Evolutionary conservation across 2,113 vertebrate species (phyloP).

Genomic region (Panthera uncia): DNA sequence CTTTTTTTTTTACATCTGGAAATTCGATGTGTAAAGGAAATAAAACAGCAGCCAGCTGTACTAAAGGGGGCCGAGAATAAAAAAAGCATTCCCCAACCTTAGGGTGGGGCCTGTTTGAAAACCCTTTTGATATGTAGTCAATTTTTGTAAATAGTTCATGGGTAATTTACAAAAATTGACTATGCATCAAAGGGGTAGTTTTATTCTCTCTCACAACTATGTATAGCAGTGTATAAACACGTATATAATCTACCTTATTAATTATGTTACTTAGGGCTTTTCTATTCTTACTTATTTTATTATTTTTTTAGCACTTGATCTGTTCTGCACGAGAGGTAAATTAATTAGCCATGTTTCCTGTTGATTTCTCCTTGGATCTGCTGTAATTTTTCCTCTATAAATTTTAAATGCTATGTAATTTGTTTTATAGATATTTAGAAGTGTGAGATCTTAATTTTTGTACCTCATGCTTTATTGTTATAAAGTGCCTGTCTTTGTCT

Average conservation of each 20-base stretch:
- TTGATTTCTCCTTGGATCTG: neutral
- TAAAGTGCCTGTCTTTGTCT: neutral
- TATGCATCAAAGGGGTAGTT: neutral
- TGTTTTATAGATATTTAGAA: neutral
- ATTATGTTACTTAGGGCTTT: slow-evolving; percentile 6
- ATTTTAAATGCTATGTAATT: neutral
- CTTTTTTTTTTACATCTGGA: neutral
- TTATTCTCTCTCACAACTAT: neutral
- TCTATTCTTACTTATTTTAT: neutral
- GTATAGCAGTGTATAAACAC: neutral
- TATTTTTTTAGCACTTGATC: neutral
- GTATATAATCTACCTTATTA: neutral
- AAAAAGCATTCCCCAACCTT: neutral
- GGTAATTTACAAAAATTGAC: neutral
- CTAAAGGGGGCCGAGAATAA: neutral
- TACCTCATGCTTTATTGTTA: neutral
- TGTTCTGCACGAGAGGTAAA: neutral
- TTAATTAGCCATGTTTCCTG: neutral
- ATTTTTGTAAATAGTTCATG: neutral
- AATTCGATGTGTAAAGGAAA: neutral
- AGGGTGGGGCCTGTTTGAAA: neutral
- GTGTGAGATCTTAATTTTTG: neutral
- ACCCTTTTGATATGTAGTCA: neutral
- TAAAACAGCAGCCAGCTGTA: neutral
- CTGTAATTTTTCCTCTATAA: neutral